Conservation (phyloP, 2,113 vertebrate species). For the Pimephales promelas region DNA sequence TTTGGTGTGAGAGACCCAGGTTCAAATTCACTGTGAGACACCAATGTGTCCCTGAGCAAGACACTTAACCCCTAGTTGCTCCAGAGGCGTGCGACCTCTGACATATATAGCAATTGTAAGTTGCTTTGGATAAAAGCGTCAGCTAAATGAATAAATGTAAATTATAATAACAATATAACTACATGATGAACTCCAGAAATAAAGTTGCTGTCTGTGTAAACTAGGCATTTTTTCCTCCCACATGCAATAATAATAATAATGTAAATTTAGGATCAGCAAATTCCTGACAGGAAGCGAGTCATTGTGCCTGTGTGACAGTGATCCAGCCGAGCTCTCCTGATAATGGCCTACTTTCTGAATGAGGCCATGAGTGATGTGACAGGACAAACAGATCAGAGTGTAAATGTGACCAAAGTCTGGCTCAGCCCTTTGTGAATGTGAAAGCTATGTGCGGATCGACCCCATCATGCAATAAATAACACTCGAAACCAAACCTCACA, state of each 20-base stretch:
- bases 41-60: no score
- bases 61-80: no score
- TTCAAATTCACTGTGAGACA: no score
- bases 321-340: neutral
- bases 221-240: neutral
- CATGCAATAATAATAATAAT: neutral
- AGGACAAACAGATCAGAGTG: conserved; percentile 16
- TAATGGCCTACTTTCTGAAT: conserved; percentile 11
- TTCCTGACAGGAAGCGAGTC: neutral
- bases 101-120: no score
- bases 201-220: neutral
- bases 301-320: neutral
- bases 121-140: no score
- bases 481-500: neutral
- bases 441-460: neutral
- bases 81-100: no score
- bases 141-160: no score
- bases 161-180: conserved; percentile 2
- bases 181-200: neutral
- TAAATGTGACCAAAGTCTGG: conserved; percentile 16
- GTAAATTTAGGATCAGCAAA: neutral
- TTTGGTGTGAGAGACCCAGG: no score
- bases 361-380: neutral
- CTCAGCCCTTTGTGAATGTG: neutral
- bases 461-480: neutral